Evolutionary conservation across 2,797 vertebrate genomes (phyloP).

Genomic region (Acestrorhynchus altus): DNA sequence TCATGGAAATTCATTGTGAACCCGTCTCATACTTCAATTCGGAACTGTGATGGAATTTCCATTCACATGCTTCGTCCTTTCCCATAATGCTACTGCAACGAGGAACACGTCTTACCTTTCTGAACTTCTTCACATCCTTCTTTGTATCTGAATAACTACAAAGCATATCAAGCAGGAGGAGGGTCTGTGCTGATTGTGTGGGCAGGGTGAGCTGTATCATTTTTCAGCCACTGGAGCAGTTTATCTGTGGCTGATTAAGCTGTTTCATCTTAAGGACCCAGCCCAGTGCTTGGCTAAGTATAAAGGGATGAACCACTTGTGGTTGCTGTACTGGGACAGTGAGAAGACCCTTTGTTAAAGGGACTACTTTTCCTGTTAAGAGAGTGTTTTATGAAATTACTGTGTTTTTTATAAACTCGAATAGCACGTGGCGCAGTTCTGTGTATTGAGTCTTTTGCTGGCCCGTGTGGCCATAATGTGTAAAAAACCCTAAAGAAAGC

Average conservation of each 20-base stretch:
- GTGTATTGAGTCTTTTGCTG: too few species aligned
- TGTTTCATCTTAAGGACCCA: conserved; percentile 21
- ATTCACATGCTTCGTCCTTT: too few species aligned
- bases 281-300: neutral
- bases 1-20: too few species aligned
- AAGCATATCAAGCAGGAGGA: conserved; percentile 31
- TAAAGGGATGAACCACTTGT: neutral
- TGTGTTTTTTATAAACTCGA: too few species aligned
- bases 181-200: conserved; percentile 38
- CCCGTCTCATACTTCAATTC: too few species aligned
- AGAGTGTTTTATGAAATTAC: too few species aligned
- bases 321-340: neutral
- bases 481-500: too few species aligned
- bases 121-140: conserved; percentile 29
- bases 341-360: neutral
- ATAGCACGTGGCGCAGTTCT: too few species aligned
- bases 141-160: conserved; percentile 58
- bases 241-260: conserved; percentile 20
- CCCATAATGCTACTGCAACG: conserved; percentile 44
- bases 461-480: too few species aligned
- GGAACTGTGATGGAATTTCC: too few species aligned
- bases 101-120: conserved; percentile 31
- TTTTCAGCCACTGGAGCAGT: conserved; percentile 47
- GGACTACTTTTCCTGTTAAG: too few species aligned
- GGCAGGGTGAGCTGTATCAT: conserved; percentile 39